phyloP scores from a whole-genome alignment of 2,113 vertebrate genomes.

The Sander vitreus region DNA sequence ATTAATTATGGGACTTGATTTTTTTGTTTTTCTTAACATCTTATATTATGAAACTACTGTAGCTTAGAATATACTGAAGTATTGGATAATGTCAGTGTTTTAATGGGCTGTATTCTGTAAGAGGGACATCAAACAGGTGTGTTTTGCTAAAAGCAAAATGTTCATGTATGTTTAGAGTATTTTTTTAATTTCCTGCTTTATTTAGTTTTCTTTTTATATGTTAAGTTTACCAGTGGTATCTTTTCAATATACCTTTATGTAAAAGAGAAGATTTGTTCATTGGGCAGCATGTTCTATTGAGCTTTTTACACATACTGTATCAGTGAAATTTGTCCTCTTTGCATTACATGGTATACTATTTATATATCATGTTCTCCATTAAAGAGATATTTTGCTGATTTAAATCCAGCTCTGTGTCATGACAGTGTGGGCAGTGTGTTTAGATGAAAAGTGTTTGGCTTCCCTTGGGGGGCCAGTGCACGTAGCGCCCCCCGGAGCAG shows the following conservation, averaged over 20 bases:
- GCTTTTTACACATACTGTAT: constrained; percentile 1
- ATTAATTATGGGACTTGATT: constrained; percentile 12
- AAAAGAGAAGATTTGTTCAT: constrained; percentile 14
- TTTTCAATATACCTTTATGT: constrained; percentile 24
- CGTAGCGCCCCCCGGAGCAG: too few relatives aligned
- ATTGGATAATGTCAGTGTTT: constrained; percentile 18
- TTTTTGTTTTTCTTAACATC: constrained; percentile 34
- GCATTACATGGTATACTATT: neutral
- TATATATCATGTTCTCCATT: neutral
- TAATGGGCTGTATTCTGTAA: constrained; percentile 6
- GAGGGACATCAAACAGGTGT: constrained; percentile 18
- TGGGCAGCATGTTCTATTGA: neutral
- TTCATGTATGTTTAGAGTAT: constrained; percentile 51
- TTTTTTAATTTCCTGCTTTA: constrained; percentile 55
- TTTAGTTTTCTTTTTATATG: constrained; percentile 31
- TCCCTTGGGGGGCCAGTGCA: too few relatives aligned
- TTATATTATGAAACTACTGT: constrained; percentile 34
- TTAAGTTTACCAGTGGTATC: constrained; percentile 22
- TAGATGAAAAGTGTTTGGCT: too few relatives aligned
- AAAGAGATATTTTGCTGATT: too few relatives aligned
- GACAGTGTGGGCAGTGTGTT: too few relatives aligned
- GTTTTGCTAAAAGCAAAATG: constrained; percentile 34
- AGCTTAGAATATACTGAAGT: constrained; percentile 2
- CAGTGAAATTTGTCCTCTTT: neutral
- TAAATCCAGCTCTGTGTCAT: too few relatives aligned